Conservation (phyloP, 2,113 vertebrate genomes). For the Sphyrna mokarran region DNA sequence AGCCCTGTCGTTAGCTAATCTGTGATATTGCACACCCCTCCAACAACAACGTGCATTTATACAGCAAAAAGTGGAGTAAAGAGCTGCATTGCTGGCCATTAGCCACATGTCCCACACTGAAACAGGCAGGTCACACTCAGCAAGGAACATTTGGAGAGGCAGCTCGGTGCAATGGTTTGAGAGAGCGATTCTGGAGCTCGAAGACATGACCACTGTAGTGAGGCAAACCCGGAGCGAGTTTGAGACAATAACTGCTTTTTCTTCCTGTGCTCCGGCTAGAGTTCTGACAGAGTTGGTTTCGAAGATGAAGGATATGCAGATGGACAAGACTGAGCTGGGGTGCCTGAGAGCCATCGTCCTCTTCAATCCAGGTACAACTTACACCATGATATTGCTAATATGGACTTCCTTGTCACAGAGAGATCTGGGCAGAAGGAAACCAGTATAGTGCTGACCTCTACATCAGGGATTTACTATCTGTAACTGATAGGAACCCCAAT, state of each 20-base stretch:
- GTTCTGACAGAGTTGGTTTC: constrained; percentile 90
- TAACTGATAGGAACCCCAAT: not conserved
- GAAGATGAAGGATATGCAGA: constrained; percentile 98
- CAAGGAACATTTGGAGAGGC: too few relatives aligned
- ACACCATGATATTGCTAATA: not conserved
- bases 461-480: not conserved
- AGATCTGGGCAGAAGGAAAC: too few relatives aligned
- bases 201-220: not conserved
- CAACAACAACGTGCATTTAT: not conserved
- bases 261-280: constrained; percentile 49
- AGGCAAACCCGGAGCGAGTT: not conserved
- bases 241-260: not conserved
- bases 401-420: too few relatives aligned
- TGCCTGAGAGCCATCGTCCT: constrained; percentile 89
- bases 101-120: too few relatives aligned
- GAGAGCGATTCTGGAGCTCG: too few relatives aligned
- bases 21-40: not conserved
- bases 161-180: too few relatives aligned
- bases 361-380: constrained; percentile 78
- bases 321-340: constrained; percentile 91
- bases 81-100: too few relatives aligned
- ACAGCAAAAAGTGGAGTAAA: not conserved
- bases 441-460: not conserved
- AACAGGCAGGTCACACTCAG: too few relatives aligned
- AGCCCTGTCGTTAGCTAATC: not conserved